Conservation (phyloP, 2,797 vertebrate species). For the Acomys russatus region DNA sequence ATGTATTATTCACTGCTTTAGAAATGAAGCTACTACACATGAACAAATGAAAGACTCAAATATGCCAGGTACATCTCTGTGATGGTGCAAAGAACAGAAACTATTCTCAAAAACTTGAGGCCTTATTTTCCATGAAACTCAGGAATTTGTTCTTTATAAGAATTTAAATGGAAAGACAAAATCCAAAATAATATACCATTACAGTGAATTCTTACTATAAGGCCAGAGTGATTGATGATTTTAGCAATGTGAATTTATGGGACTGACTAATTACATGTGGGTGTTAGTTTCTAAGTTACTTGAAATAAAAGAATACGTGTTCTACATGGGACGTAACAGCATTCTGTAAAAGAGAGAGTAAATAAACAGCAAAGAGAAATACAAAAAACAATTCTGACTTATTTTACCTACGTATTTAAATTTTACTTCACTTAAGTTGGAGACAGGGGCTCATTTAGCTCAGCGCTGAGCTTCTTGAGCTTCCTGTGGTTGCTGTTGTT, state of each 20-base stretch:
- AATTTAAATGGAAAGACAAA: conserved; percentile 39
- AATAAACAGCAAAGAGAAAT: neutral
- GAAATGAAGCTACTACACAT: neutral
- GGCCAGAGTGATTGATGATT: neutral
- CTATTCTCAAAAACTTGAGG: conserved; percentile 26
- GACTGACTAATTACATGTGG: neutral
- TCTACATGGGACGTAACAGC: neutral
- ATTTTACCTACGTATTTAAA: neutral
- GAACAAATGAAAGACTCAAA: conserved; percentile 20
- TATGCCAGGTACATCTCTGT: neutral
- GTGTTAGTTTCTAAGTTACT: neutral
- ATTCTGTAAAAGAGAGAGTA: neutral
- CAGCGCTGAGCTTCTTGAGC: neutral
- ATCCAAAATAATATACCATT: conserved; percentile 9
- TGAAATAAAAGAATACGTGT: neutral
- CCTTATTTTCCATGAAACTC: conserved; percentile 35
- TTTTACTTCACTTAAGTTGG: neutral
- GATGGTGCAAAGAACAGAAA: neutral
- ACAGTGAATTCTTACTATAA: neutral
- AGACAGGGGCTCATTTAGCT: neutral
- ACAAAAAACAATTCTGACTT: conserved; percentile 23
- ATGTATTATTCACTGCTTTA: neutral
- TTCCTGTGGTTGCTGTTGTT: neutral
- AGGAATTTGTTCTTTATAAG: conserved; percentile 20
- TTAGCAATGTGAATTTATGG: neutral